phyloP scores from a whole-genome alignment of 1,140 invertebrate genomes.

The Papilio aristodemus region DNA sequence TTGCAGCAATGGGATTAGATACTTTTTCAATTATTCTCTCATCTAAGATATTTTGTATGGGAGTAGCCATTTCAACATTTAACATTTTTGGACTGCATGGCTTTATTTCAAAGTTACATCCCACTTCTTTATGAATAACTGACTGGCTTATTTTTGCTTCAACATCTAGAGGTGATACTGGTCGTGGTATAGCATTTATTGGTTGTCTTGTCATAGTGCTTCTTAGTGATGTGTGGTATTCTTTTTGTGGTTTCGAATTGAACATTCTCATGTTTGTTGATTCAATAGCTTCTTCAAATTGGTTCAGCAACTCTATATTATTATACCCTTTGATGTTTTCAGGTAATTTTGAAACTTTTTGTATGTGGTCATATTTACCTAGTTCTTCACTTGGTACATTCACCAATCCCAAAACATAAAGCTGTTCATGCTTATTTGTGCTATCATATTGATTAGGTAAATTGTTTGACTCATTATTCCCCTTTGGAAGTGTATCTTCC shows the following conservation, averaged over 20 bases:
- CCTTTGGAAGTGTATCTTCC: conserved; percentile 49
- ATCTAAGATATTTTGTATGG: conserved; percentile 60
- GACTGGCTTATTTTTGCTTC: conserved; percentile 81
- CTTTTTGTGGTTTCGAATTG: conserved; percentile 41
- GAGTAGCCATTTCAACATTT: conserved; percentile 70
- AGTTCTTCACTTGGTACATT: conserved; percentile 75
- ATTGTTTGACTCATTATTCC: conserved; percentile 45
- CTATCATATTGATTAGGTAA: conserved; percentile 43
- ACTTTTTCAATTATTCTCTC: conserved; percentile 74
- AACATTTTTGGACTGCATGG: conserved; percentile 77
- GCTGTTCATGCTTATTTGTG: conserved; percentile 65
- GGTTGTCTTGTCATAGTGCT: conserved; percentile 41
- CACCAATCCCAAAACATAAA: conserved; percentile 75
- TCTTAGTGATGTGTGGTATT: conserved; percentile 44
- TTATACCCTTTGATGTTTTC: conserved; percentile 78
- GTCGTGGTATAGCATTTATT: conserved; percentile 47
- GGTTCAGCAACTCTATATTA: conserved; percentile 70
- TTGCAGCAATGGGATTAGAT: conserved; percentile 53
- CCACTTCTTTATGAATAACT: conserved; percentile 79
- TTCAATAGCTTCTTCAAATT: conserved; percentile 73
- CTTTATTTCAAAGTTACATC: conserved; percentile 80
- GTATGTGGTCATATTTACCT: conserved; percentile 77
- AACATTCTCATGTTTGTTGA: conserved; percentile 54
- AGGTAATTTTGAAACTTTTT: conserved; percentile 77
- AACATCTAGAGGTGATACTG: conserved; percentile 75